phyloP scores from a whole-genome alignment of 2,113 vertebrate genomes.

The Prietella phreatophila region DNA sequence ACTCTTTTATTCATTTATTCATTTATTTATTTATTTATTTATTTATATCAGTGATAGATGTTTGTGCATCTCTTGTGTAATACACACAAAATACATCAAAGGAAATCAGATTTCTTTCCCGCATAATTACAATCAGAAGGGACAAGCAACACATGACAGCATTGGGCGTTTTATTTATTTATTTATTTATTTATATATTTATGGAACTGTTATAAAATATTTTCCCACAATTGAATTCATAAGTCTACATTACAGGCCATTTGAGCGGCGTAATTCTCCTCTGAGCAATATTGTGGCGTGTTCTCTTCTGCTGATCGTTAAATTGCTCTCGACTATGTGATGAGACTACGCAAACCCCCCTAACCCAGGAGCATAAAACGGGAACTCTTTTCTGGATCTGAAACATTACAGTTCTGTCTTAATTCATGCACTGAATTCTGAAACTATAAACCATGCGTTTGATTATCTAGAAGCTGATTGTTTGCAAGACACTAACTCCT shows the following conservation, averaged over 20 bases:
- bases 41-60: background rate
- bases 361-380: too few relatives aligned
- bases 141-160: constrained; percentile 11
- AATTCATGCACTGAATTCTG: background rate
- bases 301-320: background rate
- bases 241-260: constrained; percentile 29
- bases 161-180: too few relatives aligned
- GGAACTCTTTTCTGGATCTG: too few relatives aligned
- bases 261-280: constrained; percentile 28
- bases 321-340: background rate
- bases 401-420: too few relatives aligned
- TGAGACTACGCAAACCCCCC: too few relatives aligned
- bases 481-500: too few relatives aligned
- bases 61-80: constrained; percentile 7
- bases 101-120: constrained; percentile 41
- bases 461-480: too few relatives aligned
- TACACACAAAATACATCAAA: constrained; percentile 13
- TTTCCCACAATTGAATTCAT: constrained; percentile 39
- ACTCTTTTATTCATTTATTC: background rate
- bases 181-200: background rate
- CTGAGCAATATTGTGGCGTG: background rate
- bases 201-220: constrained; percentile 34
- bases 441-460: too few relatives aligned
- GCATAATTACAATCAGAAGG: constrained; percentile 41
- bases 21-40: background rate